Conservation (phyloP, 2,888 invertebrate species). For the Andrena trimmerana region DNA sequence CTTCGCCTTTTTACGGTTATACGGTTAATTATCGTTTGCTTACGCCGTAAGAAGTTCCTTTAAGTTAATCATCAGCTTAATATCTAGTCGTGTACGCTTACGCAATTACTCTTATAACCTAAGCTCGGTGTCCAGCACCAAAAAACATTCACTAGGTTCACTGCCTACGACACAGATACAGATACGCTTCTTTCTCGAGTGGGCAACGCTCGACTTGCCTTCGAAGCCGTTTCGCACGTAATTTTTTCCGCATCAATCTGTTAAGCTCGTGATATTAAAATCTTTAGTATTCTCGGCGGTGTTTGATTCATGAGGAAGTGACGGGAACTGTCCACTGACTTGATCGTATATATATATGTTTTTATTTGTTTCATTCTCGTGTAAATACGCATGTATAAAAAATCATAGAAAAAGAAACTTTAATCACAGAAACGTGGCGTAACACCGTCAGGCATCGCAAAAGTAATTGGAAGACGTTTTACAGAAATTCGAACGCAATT, state of each 20-base stretch:
- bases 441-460: not conserved
- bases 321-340: not conserved
- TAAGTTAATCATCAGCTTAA: constrained; percentile 71
- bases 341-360: not conserved
- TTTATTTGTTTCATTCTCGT: constrained; percentile 31
- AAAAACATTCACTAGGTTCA: constrained; percentile 83
- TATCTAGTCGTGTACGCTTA: constrained; percentile 69
- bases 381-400: constrained; percentile 16
- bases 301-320: constrained; percentile 10
- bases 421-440: constrained; percentile 37
- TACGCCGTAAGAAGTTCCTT: constrained; percentile 69
- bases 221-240: constrained; percentile 15
- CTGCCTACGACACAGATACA: constrained; percentile 84
- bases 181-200: constrained; percentile 72
- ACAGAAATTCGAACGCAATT: not conserved
- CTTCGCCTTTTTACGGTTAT: constrained; percentile 34
- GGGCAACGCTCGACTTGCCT: constrained; percentile 54
- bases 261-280: not conserved
- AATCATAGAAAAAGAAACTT: constrained; percentile 13
- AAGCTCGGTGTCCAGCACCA: constrained; percentile 85
- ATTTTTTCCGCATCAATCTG: constrained; percentile 1
- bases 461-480: not conserved
- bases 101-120: constrained; percentile 78
- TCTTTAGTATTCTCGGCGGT: not conserved
- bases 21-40: constrained; percentile 67